phyloP scores from a whole-genome alignment of 30 jellyfish, hydroid and myxozoan genomes.

The Sanderia malayensis region DNA sequence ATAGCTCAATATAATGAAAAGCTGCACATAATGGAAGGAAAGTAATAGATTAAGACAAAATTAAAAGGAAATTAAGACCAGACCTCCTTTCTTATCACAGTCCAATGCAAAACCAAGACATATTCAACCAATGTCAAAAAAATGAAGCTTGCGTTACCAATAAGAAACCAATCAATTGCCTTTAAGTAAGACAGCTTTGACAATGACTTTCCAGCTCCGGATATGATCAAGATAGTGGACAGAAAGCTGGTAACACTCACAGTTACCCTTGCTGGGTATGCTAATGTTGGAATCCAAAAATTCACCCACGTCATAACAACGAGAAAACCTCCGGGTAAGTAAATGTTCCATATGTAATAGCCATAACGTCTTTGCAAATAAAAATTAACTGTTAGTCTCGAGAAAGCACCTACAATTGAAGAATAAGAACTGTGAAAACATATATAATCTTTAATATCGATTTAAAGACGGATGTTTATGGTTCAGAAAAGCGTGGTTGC shows the following conservation, averaged over 20 bases:
- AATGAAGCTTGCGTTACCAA: conserved; percentile 33
- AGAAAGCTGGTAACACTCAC: conserved; percentile 42
- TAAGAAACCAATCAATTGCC: conserved; percentile 36
- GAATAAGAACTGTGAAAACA: too few species aligned
- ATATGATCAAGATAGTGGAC: conserved; percentile 36
- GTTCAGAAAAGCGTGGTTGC: too few species aligned
- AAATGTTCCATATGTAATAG: conserved; percentile 35
- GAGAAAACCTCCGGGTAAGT: conserved; percentile 40
- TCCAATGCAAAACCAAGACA: conserved; percentile 22
- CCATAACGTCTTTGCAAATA: conserved; percentile 28
- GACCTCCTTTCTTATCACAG: conserved; percentile 15
- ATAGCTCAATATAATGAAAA: too few species aligned
- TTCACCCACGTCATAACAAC: conserved; percentile 50
- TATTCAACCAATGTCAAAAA: conserved; percentile 29
- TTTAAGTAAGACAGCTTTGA: conserved; percentile 37
- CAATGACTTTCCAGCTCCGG: conserved; percentile 31
- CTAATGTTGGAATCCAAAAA: conserved; percentile 49
- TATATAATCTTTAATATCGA: too few species aligned
- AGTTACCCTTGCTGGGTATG: conserved; percentile 59
- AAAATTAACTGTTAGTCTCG: conserved; percentile 32
- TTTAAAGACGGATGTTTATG: too few species aligned
- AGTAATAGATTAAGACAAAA: too few species aligned
- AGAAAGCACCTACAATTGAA: conserved; percentile 50
- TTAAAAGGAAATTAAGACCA: too few species aligned
- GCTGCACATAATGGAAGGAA: too few species aligned